A percentile compares a stretch with the other conserved stretches of the same genome.
Evolutionary conservation across 1,140 invertebrate genomes (phyloP).

Genomic region (Myzus persicae): DNA sequence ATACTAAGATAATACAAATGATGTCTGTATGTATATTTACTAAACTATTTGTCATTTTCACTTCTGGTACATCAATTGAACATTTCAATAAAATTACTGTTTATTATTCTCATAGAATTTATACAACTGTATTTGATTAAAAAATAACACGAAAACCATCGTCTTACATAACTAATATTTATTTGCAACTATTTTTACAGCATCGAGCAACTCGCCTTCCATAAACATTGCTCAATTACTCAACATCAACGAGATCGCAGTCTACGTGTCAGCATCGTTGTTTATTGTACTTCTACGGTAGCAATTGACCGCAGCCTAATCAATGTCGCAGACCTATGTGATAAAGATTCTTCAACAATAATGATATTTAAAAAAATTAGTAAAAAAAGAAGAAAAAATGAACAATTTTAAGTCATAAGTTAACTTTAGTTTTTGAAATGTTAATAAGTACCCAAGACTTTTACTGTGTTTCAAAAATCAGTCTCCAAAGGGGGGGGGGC

Average conservation of each 20-base stretch:
- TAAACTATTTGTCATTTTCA: background rate
- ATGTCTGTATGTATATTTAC: background rate
- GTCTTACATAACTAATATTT: background rate
- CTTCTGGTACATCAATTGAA: background rate
- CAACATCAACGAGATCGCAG: background rate
- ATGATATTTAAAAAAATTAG: background rate
- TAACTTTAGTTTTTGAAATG: conserved; percentile 15
- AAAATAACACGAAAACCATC: background rate
- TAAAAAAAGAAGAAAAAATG: conserved; percentile 17
- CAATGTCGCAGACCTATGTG: background rate
- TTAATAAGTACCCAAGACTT: conserved; percentile 28
- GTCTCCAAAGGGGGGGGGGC: no score
- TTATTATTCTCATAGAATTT: background rate
- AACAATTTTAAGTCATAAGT: conserved; percentile 11
- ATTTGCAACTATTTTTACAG: conserved; percentile 5
- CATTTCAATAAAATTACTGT: background rate
- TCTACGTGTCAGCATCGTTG: background rate
- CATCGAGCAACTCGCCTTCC: conserved; percentile 39
- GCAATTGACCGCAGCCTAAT: conserved; percentile 31
- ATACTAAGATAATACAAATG: no score
- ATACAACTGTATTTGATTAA: background rate
- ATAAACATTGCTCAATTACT: conserved; percentile 22
- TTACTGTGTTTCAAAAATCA: background rate
- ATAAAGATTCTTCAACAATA: background rate
- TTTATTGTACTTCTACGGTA: conserved; percentile 44